These are phyloP conservation scores for Caenorhabditis parvicauda DNA, from an alignment of 2,888 invertebrate genomes.

Conservation along the genomic window DNA sequence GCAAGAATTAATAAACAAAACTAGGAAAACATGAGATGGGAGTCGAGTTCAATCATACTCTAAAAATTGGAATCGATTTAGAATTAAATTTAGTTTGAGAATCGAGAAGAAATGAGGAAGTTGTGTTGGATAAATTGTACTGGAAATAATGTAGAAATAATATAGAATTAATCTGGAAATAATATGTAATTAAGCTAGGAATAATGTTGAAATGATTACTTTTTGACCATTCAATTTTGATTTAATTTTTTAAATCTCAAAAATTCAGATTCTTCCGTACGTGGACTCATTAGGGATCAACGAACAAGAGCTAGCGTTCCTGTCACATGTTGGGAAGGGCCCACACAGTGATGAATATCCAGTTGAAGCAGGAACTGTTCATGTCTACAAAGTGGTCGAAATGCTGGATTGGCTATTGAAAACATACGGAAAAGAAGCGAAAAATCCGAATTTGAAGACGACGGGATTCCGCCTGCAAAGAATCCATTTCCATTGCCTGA, in stretches of 20 bases:
- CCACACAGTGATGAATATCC: slow-evolving; percentile 63
- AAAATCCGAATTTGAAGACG: slow-evolving; percentile 48
- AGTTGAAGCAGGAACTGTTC: slow-evolving; percentile 60
- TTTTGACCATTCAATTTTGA: background rate
- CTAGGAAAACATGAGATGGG: too few relatives aligned
- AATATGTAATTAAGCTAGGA: too few relatives aligned
- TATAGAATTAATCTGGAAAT: too few relatives aligned
- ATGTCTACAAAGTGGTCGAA: slow-evolving; percentile 65
- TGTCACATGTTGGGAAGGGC: slow-evolving; percentile 63
- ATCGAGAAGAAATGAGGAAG: too few relatives aligned
- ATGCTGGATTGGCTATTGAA: slow-evolving; percentile 66
- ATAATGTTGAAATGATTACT: too few relatives aligned
- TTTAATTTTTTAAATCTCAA: background rate
- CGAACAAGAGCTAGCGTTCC: slow-evolving; percentile 66
- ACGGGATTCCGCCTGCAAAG: slow-evolving; percentile 63
- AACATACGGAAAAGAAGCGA: slow-evolving; percentile 63
- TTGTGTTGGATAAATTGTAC: too few relatives aligned
- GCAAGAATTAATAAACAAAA: too few relatives aligned
- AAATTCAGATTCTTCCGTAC: slow-evolving; percentile 62
- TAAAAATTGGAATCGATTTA: too few relatives aligned
- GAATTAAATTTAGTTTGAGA: too few relatives aligned
- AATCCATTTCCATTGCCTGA: slow-evolving; percentile 66
- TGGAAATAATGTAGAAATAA: too few relatives aligned
- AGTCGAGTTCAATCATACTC: too few relatives aligned
- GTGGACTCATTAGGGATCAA: slow-evolving; percentile 65